Evolutionary conservation across 1,140 invertebrate genomes (phyloP).

Genomic region (Drosophila parvula): DNA sequence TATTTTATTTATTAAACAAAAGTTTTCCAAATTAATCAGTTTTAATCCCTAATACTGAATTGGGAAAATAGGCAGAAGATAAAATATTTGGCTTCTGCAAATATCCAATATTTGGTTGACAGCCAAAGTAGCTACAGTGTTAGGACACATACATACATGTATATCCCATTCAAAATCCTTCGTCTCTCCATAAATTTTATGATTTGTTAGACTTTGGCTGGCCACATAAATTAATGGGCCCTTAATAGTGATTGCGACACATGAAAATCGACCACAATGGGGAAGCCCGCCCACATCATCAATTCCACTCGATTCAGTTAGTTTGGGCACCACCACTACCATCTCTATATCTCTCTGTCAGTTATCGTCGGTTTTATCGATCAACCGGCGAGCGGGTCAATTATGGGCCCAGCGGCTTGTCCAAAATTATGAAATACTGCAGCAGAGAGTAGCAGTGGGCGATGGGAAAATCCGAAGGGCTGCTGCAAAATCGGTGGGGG

Average conservation of each 20-base stretch:
- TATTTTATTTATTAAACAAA: too few relatives aligned
- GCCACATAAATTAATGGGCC: constrained; percentile 30
- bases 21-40: too few relatives aligned
- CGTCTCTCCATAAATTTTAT: constrained; percentile 10
- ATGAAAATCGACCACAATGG: constrained; percentile 47
- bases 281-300: constrained; percentile 45
- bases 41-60: too few relatives aligned
- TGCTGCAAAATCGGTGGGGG: too few relatives aligned
- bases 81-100: neutral
- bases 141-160: neutral
- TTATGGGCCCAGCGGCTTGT: constrained; percentile 42
- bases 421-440: constrained; percentile 46
- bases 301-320: constrained; percentile 38
- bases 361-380: constrained; percentile 48
- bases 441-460: neutral
- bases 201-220: constrained; percentile 38
- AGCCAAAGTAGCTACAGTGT: constrained; percentile 2
- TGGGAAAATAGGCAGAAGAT: too few relatives aligned
- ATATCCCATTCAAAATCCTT: constrained; percentile 21
- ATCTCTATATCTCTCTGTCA: constrained; percentile 1
- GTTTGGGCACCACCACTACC: constrained; percentile 4
- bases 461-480: neutral
- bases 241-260: constrained; percentile 36
- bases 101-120: neutral
- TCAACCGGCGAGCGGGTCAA: constrained; percentile 44